These are phyloP conservation scores for Scolopax bukidnonensis DNA, from an alignment of 2,797 vertebrate genomes.

Conservation along the genomic window DNA sequence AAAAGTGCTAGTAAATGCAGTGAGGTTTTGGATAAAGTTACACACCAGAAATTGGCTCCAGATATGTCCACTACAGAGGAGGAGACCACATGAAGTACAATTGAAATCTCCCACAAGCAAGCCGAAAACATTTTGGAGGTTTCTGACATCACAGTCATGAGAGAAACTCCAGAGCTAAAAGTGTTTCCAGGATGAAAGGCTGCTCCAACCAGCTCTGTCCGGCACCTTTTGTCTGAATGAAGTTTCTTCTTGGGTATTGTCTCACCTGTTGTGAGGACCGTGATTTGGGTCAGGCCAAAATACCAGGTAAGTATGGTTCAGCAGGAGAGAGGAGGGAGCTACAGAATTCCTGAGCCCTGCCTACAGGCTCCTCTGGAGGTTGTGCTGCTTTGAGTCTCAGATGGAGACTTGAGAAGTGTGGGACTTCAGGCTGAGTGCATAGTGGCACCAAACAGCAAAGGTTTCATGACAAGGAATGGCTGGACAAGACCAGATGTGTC, in stretches of 20 bases:
- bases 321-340: not conserved
- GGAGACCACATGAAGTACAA: not conserved
- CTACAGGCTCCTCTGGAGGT: not conserved
- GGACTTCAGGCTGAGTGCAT: not conserved
- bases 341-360: not conserved
- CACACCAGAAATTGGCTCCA: constrained; percentile 16
- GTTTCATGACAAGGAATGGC: not conserved
- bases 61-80: not conserved
- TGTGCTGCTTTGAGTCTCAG: not conserved
- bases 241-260: not conserved
- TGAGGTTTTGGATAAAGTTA: constrained; percentile 16
- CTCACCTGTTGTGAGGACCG: not conserved
- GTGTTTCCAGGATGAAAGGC: not conserved
- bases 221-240: not conserved
- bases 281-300: not conserved
- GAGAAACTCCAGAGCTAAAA: not conserved
- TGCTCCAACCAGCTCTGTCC: not conserved
- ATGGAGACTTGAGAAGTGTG: not conserved
- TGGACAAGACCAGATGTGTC: not conserved
- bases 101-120: not conserved
- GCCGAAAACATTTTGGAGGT: not conserved
- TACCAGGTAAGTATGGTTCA: not conserved
- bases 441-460: not conserved
- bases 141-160: not conserved
- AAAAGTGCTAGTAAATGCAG: not conserved